phyloP scores from a whole-genome alignment of 2,113 vertebrate species.

The Sphyrna mokarran region DNA sequence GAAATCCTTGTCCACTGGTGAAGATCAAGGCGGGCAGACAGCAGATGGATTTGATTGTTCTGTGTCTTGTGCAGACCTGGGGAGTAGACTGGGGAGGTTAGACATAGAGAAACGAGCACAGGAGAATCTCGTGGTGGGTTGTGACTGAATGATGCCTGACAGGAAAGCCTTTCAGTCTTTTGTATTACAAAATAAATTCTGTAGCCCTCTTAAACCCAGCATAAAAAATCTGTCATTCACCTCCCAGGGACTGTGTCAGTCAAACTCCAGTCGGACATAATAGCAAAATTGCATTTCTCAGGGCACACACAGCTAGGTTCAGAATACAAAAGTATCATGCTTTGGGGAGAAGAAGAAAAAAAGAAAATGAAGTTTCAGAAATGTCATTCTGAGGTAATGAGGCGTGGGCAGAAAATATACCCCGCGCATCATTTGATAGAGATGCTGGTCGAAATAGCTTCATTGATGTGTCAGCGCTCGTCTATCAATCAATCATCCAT shows the following conservation, averaged over 20 bases:
- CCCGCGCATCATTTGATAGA: constrained; percentile 99
- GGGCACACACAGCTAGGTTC: constrained; percentile 72
- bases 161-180: constrained; percentile 38
- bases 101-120: constrained; percentile 33
- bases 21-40: constrained; percentile 36
- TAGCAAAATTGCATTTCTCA: constrained; percentile 88
- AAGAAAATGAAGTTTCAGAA: constrained; percentile 99
- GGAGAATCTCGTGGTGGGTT: constrained; percentile 31
- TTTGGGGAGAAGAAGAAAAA: constrained; percentile 90
- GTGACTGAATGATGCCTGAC: constrained; percentile 38
- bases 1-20: constrained; percentile 34
- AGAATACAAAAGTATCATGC: constrained; percentile 80
- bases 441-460: constrained; percentile 99
- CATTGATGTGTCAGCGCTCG: constrained; percentile 99
- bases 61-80: constrained; percentile 36
- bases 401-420: constrained; percentile 99
- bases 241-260: constrained; percentile 72
- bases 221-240: constrained; percentile 63
- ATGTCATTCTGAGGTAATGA: constrained; percentile 99
- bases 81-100: constrained; percentile 34
- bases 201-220: constrained; percentile 55
- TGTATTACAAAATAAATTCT: constrained; percentile 38
- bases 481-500: constrained; percentile 99
- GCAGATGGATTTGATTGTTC: constrained; percentile 38
- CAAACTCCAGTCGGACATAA: constrained; percentile 74